Conservation (phyloP, 1,140 invertebrate genomes). For the Bactericera cockerelli region DNA sequence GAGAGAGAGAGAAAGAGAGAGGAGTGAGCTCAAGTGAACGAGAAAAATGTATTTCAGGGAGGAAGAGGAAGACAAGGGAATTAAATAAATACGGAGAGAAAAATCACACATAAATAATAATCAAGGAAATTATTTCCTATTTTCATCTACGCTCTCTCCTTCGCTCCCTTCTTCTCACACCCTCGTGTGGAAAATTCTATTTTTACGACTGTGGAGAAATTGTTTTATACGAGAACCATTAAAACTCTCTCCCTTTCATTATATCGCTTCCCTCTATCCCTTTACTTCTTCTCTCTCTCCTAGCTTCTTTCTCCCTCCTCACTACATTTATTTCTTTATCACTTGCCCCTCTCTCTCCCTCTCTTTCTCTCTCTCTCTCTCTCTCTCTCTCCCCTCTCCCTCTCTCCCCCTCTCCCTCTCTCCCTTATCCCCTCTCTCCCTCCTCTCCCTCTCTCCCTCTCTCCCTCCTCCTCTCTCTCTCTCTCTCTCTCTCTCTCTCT, state of each 20-base stretch:
- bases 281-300: conserved; percentile 1
- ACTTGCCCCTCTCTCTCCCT: no score
- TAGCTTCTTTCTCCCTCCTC: no score
- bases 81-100: conserved; percentile 21
- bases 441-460: not conserved
- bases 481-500: not conserved
- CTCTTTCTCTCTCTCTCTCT: no score
- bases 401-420: no score
- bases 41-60: no score
- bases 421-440: not conserved
- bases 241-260: not conserved
- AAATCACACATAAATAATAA: conserved; percentile 6
- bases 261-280: not conserved
- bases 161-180: not conserved
- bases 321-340: no score
- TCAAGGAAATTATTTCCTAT: not conserved
- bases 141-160: conserved; percentile 6
- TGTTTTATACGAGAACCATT: not conserved
- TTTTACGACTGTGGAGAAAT: not conserved
- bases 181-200: not conserved
- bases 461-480: not conserved
- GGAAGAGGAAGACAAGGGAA: no score
- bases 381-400: no score
- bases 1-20: no score
- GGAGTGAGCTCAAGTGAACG: no score